phyloP scores from a whole-genome alignment of 2,113 vertebrate species.

The Nycticryphes semicollaris region DNA sequence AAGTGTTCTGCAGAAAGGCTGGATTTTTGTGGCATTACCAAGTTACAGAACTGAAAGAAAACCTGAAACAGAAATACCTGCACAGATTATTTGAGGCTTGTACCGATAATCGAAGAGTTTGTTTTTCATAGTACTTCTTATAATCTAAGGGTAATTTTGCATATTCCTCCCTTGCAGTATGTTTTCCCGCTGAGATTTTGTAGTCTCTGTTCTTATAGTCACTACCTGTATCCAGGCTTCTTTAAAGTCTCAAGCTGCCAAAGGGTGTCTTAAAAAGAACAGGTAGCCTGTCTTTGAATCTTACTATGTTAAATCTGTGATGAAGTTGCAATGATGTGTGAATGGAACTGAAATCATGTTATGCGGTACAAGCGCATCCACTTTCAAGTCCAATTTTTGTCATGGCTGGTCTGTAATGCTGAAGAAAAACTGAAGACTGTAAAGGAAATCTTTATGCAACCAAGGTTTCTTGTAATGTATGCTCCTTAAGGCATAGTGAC shows the following conservation, averaged over 20 bases:
- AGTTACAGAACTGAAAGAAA: neutral
- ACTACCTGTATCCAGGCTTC: neutral
- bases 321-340: neutral
- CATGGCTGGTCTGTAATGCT: neutral
- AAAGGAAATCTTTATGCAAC: neutral
- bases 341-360: neutral
- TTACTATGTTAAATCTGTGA: neutral
- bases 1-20: neutral
- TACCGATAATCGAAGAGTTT: neutral
- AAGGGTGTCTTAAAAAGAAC: neutral
- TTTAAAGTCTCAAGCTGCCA: neutral
- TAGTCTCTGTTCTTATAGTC: neutral
- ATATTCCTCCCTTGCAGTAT: neutral
- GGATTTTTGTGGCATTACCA: neutral
- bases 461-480: neutral
- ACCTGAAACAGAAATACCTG: neutral
- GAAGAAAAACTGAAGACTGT: neutral
- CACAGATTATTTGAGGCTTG: neutral
- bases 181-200: neutral
- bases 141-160: neutral
- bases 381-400: conserved; percentile 38
- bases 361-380: neutral
- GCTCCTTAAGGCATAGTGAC: neutral
- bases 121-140: neutral
- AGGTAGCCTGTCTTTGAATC: neutral